Conservation (phyloP, 2,113 vertebrate species). For the Canis aureus region DNA sequence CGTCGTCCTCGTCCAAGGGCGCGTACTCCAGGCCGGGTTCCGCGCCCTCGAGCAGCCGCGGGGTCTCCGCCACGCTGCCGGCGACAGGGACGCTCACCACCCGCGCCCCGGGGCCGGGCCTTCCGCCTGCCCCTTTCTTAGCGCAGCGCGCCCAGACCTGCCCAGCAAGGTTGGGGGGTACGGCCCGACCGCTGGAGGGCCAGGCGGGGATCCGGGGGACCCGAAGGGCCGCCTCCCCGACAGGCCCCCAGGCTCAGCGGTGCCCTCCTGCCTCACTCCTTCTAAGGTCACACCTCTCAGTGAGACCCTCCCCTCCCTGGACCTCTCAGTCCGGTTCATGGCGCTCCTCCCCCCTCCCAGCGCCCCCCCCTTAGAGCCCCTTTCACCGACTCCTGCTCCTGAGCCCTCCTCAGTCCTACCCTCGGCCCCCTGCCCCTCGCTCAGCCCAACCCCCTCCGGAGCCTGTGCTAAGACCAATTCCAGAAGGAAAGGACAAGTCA, state of each 20-base stretch:
- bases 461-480: background rate
- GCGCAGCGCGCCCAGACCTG: background rate
- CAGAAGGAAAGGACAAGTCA: background rate
- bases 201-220: background rate
- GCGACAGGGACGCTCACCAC: constrained; percentile 61
- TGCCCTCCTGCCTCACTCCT: background rate
- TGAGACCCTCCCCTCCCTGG: background rate
- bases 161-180: background rate
- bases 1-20: constrained; percentile 86
- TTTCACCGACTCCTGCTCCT: background rate
- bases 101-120: background rate
- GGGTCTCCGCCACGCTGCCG: constrained; percentile 88
- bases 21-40: constrained; percentile 86
- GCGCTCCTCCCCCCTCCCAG: background rate
- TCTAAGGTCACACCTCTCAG: background rate
- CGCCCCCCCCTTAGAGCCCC: background rate
- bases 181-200: background rate
- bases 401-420: background rate
- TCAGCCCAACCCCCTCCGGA: background rate
- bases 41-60: constrained; percentile 83
- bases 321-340: background rate
- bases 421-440: background rate
- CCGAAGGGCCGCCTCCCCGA: background rate
- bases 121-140: background rate
- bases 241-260: background rate